Percentiles rank a stretch among this genome's conserved stretches.
Conservation (phyloP, 2,797 vertebrate species). For the Lagodon rhomboides region DNA sequence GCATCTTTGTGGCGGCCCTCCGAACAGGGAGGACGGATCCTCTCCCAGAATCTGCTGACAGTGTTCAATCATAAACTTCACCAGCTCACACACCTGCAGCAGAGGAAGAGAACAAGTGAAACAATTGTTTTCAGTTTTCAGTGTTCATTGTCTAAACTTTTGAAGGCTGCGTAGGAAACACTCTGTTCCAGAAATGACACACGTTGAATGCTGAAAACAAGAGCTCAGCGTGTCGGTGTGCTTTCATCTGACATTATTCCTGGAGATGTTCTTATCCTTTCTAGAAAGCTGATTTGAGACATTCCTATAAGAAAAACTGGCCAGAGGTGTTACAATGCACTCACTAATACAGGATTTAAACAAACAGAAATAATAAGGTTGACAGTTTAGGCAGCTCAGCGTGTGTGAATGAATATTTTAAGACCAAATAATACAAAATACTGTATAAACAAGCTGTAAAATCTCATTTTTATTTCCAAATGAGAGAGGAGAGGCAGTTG, state of each 20-base stretch:
- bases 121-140: background rate
- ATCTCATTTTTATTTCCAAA: background rate
- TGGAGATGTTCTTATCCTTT: background rate
- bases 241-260: too few relatives aligned
- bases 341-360: background rate
- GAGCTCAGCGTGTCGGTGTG: too few relatives aligned
- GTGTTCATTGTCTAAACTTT: background rate
- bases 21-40: conserved; percentile 88
- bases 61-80: conserved; percentile 94
- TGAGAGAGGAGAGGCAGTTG: background rate
- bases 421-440: background rate
- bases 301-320: conserved; percentile 20
- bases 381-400: background rate
- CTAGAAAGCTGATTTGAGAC: conserved; percentile 13
- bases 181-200: background rate
- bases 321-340: background rate
- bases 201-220: too few relatives aligned
- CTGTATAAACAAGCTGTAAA: background rate
- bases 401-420: background rate
- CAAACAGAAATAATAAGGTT: background rate
- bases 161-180: background rate
- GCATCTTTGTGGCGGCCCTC: conserved; percentile 86
- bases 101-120: background rate
- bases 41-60: conserved; percentile 90
- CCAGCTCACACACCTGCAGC: conserved; percentile 90